Evolutionary conservation across 2,797 vertebrate species (phyloP).

Genomic region (Eulemur albifrons): DNA sequence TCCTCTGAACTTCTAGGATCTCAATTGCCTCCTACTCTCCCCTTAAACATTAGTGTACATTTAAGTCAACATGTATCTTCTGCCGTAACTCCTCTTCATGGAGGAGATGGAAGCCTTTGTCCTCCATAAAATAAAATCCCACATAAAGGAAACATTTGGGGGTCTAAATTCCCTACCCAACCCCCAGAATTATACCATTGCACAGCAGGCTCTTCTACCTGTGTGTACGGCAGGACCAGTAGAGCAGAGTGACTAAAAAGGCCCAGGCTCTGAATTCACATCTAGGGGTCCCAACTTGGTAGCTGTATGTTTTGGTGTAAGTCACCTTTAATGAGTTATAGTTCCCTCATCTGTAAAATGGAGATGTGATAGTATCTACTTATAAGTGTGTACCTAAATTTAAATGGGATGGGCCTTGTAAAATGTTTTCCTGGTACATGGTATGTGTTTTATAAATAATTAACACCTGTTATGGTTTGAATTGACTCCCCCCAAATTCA

Average conservation of each 20-base stretch:
- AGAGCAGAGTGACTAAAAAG: not conserved
- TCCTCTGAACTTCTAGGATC: not conserved
- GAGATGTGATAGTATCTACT: not conserved
- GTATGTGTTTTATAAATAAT: not conserved
- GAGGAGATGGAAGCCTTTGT: not conserved
- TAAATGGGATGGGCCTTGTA: not conserved
- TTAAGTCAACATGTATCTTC: not conserved
- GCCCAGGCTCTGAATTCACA: not conserved
- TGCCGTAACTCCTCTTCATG: not conserved
- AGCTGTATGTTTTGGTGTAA: not conserved
- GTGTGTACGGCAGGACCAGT: not conserved
- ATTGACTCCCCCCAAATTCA: not conserved
- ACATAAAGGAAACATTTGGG: not conserved
- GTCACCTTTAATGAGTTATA: not conserved
- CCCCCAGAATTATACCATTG: not conserved
- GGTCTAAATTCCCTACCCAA: not conserved
- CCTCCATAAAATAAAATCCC: not conserved
- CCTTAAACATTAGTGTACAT: not conserved
- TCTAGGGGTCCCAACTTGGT: not conserved
- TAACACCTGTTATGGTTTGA: not conserved
- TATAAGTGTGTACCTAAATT: not conserved
- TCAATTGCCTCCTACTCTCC: not conserved
- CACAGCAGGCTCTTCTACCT: not conserved
- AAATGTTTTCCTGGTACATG: not conserved
- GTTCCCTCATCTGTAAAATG: not conserved